Conservation (phyloP, 2,797 vertebrate species). For the Anguilla pacifica region DNA sequence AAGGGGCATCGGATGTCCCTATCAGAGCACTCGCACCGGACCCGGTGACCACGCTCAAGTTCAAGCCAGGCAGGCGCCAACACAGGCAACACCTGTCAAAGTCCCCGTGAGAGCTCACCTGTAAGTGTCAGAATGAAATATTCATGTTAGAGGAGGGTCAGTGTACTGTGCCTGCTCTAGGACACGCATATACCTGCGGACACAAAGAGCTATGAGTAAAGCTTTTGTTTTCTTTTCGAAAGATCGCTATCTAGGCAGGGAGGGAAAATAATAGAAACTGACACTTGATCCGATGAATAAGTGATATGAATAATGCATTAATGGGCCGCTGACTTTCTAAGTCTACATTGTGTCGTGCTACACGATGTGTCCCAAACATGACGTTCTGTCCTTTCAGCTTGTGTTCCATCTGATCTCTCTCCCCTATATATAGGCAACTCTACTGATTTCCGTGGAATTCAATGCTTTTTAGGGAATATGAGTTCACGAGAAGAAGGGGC, state of each 20-base stretch:
- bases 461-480: background rate
- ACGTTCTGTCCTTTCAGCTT: background rate
- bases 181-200: conserved; percentile 44
- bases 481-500: background rate
- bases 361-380: background rate
- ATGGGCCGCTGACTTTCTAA: conserved; percentile 14
- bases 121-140: conserved; percentile 74
- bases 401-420: background rate
- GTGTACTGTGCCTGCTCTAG: conserved; percentile 31
- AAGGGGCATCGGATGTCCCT: conserved; percentile 4
- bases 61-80: conserved; percentile 57
- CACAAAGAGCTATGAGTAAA: conserved; percentile 27
- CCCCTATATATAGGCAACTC: background rate
- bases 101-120: conserved; percentile 71
- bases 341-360: background rate
- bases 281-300: conserved; percentile 48
- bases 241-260: conserved; percentile 53
- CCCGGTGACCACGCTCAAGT: conserved; percentile 27
- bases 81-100: conserved; percentile 83
- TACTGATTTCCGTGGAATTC: background rate
- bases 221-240: conserved; percentile 46
- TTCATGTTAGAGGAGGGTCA: conserved; percentile 71
- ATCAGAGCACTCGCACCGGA: background rate
- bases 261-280: conserved; percentile 52
- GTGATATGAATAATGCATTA: conserved; percentile 56